Base-by-base conservation (phyloP, 2,888 invertebrate species). In the Drosophila rellima region DNA sequence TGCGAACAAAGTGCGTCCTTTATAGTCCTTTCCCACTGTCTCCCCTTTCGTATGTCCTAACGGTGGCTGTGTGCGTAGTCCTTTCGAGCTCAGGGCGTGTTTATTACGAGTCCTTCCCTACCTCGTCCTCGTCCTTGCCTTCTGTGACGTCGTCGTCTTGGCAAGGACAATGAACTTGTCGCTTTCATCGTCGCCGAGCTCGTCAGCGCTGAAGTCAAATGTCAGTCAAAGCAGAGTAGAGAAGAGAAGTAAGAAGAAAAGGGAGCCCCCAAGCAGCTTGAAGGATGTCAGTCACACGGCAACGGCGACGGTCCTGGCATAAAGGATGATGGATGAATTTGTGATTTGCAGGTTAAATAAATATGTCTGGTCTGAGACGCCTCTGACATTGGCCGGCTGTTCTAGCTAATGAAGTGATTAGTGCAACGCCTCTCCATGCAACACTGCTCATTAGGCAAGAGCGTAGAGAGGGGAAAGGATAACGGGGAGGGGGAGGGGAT, bases 101-200 rank as follows among this genome's bases (percentile, higher is more conserved):
- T 88, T 85, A 88, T 82, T 88, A 76, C 70, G 80, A 69, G 26
- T 1, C 18, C 40, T n/a, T 1, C 31, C 18, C 18, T 23, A n/a
- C 7, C 17, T 23, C 42, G 55, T 56, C 72, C 57, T 44, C 1
- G 17, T 54, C 10, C 31, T 4, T 35, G 20, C n/a, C 37, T 20
- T 26, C 31, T n/a, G n/a, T n/a, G n/a, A 6, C 18, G 64, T 55
- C 55, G 63, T 67, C 70, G 79, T 74, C 63, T 78, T 68, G 51
- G 74, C 78, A 89, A 86, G 85, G 88, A 83, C 88, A 88, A 89
- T 88, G 88, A 88, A 90, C 90, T 89, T 88, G 89, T 90, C 88
- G 81, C 88, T 74, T 85, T 89, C 80, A 74, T 55, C 78, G 80
- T 78, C 81, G 72, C 74, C 83, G 67, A 71, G 72, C 85, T 84